Evolutionary conservation across 2,888 invertebrate species (phyloP), one percentile per base, ranked within the genome.

Genomic region (Panopea generosa): DNA sequence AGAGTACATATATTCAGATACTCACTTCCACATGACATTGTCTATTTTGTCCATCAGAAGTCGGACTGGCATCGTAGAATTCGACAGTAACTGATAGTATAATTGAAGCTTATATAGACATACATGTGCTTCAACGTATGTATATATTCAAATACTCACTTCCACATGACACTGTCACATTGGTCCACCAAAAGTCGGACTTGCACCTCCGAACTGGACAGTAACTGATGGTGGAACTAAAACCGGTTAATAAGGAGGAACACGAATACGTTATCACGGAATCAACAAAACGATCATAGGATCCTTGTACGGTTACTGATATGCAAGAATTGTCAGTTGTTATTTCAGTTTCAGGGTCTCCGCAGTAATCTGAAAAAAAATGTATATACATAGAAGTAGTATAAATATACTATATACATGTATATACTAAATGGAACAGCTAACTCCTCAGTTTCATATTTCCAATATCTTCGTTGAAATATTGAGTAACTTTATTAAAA

Each of bases 341-440:
- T 2, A 72, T 16, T 7, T n/a, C 20, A 53, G 27, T 53, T 0
- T n/a, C 18, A 18, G 65, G 59, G 16, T 43, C 43, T 9, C 60
- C 55, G 20, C 72, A 72, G 47, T 72, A 65, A 24, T 59, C 72
- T 66, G 67, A 18, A 43, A n/a, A n/a, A n/a, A n/a, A n/a, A n/a
- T n/a, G n/a, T n/a, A n/a, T n/a, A n/a, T n/a, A n/a, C n/a, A n/a
- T n/a, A n/a, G n/a, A n/a, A n/a, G n/a, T n/a, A n/a, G n/a, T n/a
- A n/a, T n/a, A n/a, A n/a, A n/a, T n/a, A n/a, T n/a, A n/a, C n/a
- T n/a, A n/a, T n/a, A n/a, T n/a, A n/a, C n/a, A n/a, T n/a, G n/a
- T n/a, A n/a, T n/a, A n/a, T n/a, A n/a, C n/a, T n/a, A n/a, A n/a
- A n/a, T n/a, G n/a, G n/a, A n/a, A n/a, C n/a, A n/a, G n/a, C n/a